Percentiles rank a stretch among this genome's conserved stretches.
phyloP scores from a whole-genome alignment of 2,113 vertebrate genomes.

The Uropsilus gracilis region DNA sequence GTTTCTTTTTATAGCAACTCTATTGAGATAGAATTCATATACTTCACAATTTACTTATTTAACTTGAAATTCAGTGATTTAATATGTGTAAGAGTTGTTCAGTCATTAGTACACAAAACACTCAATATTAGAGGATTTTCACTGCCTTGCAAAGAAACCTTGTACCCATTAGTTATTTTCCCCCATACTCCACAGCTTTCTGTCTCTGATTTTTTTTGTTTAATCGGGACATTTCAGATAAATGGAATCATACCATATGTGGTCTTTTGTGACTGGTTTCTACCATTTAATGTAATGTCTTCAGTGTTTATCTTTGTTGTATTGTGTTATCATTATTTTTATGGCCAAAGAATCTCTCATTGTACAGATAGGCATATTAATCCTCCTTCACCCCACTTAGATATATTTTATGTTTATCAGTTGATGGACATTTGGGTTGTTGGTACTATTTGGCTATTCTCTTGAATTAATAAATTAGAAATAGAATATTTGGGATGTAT shows the following conservation, averaged over 20 bases:
- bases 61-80: not conserved
- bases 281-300: not conserved
- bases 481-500: too few species aligned
- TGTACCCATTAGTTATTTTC: not conserved
- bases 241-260: too few species aligned
- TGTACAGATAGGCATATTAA: too few species aligned
- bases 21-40: not conserved
- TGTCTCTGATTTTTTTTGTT: not conserved
- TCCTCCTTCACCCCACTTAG: too few species aligned
- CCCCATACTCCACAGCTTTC: not conserved
- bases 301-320: too few species aligned
- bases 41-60: not conserved
- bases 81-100: not conserved
- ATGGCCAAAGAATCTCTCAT: too few species aligned
- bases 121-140: constrained; percentile 2
- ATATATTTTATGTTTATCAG: too few species aligned
- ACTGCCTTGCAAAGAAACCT: not conserved
- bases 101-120: not conserved
- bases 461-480: too few species aligned
- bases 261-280: too few species aligned
- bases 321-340: too few species aligned
- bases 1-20: not conserved
- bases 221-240: not conserved
- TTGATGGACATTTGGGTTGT: too few species aligned
- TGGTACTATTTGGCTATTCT: too few species aligned